These are phyloP conservation scores for Gymnoscelis rufifasciata DNA, from an alignment of 2,888 invertebrate species.

Conservation along the genomic window DNA sequence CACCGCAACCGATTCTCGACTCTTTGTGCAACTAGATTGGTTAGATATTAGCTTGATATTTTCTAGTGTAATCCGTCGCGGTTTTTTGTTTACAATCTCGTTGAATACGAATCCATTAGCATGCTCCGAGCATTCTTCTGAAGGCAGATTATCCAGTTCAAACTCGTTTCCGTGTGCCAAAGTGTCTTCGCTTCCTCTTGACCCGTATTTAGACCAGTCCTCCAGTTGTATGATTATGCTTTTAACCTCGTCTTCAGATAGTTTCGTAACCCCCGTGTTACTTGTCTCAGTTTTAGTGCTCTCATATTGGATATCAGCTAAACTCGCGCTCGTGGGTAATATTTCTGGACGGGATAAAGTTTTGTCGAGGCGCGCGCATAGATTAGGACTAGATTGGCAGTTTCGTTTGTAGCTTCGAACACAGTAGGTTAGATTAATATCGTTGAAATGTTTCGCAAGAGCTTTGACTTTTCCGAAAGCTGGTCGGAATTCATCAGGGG, in stretches of 20 bases:
- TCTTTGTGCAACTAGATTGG: constrained; percentile 34
- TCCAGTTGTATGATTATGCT: constrained; percentile 69
- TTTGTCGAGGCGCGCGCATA: constrained; percentile 50
- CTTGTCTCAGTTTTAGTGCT: constrained; percentile 56
- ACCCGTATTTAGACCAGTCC: constrained; percentile 73
- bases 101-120: constrained; percentile 55
- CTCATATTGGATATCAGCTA: constrained; percentile 66
- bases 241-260: constrained; percentile 69
- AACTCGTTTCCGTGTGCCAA: constrained; percentile 70
- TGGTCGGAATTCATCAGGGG: constrained; percentile 83
- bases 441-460: constrained; percentile 83
- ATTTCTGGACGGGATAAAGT: constrained; percentile 40
- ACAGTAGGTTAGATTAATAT: constrained; percentile 66
- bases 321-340: constrained; percentile 59
- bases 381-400: constrained; percentile 72
- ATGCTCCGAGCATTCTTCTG: constrained; percentile 45
- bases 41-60: constrained; percentile 60
- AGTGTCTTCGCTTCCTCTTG: constrained; percentile 69
- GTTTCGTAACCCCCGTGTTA: constrained; percentile 49
- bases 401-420: constrained; percentile 64
- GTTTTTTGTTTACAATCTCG: constrained; percentile 73
- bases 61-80: constrained; percentile 68
- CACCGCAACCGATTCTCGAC: constrained; percentile 43
- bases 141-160: constrained; percentile 65
- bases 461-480: constrained; percentile 85